Evolutionary conservation across 2,888 invertebrate genomes (phyloP).

Genomic region (Archaeoteleia sp.): DNA sequence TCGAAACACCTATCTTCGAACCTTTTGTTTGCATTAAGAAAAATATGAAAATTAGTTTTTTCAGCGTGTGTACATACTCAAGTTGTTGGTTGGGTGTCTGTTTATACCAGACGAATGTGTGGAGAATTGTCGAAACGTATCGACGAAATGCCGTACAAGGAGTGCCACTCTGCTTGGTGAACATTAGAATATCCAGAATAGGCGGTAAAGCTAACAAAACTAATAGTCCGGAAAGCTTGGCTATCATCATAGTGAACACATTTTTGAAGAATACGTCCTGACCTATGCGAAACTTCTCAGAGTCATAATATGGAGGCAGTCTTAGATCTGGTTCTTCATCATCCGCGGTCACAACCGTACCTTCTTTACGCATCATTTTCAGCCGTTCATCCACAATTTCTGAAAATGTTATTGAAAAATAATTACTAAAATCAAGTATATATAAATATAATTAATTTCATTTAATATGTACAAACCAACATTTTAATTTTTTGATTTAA

Average conservation of each 20-base stretch:
- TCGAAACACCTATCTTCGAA: too few species aligned
- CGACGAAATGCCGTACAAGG: slow-evolving; percentile 82
- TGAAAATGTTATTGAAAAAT: slow-evolving; percentile 27
- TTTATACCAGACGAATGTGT: slow-evolving; percentile 87
- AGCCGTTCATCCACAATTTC: slow-evolving; percentile 62
- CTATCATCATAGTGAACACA: slow-evolving; percentile 81
- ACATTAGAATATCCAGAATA: slow-evolving; percentile 82
- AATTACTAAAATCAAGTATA: neutral
- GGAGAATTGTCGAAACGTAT: slow-evolving; percentile 86
- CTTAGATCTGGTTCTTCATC: slow-evolving; percentile 70
- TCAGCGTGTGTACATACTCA: too few species aligned
- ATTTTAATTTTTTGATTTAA: too few species aligned
- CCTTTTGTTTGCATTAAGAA: too few species aligned
- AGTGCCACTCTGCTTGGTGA: slow-evolving; percentile 83
- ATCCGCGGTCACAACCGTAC: slow-evolving; percentile 59
- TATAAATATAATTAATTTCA: neutral
- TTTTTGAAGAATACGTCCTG: slow-evolving; percentile 84
- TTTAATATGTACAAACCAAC: too few species aligned
- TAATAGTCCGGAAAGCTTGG: slow-evolving; percentile 86
- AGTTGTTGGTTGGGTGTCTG: slow-evolving; percentile 76
- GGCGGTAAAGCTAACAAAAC: slow-evolving; percentile 85
- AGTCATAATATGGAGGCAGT: slow-evolving; percentile 82
- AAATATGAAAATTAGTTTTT: too few species aligned
- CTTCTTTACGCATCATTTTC: slow-evolving; percentile 62
- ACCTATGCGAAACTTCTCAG: slow-evolving; percentile 80